Evolutionary conservation across 35 echinoderm and acorn worm genomes (phyloP), one percentile per base, ranked within the genome.

Genomic region (Ophioderma brevispina): DNA sequence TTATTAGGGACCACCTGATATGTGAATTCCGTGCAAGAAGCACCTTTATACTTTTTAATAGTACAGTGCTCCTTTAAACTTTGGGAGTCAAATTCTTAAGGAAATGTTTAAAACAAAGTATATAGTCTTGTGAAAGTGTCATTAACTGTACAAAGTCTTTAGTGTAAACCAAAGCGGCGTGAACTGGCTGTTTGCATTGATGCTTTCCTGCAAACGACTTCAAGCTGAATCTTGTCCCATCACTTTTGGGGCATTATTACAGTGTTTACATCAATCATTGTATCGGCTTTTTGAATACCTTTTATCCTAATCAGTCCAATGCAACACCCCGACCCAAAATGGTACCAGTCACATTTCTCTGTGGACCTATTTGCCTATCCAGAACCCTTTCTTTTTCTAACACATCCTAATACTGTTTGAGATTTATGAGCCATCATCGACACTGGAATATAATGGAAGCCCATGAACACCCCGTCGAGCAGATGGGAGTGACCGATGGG

Each of bases 401-500:
- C 80, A 99, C 93, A 94, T 41, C 77, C 95, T 18, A 81, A 89
- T 42, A 85, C 97, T 23, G 97, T n/a, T 99, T 18, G 97, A 99
- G 81, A 59, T 99, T 32, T 99, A 92, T 39, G 93, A 99, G 49
- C 93, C 97, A 81, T 86, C 25, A 91, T 40, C 35, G 82, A 99
- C n/a, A 28, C 0, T 99, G 97, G 97, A 89, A 87, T 10, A 52
- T 90, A 34, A 88, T n/a, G 80, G 1, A 99, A 99, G 78, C 87
- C 90, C 17, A 99, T 99, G 97, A 95, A 90, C 35, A 95, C 97
- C n/a, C 90, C 90, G 17, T 88, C 93, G 18, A 99, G 97, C 77
- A 81, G 97, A 81, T 95, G 11, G 97, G 97, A 11, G 97, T 99
- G 37, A 93, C 97, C 17, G 97, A 34, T 85, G 95, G 39, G 82